Evolutionary conservation across 2,888 invertebrate species (phyloP), one percentile per base, ranked within the genome.

Genomic region (Leptinotarsa peninsularis): DNA sequence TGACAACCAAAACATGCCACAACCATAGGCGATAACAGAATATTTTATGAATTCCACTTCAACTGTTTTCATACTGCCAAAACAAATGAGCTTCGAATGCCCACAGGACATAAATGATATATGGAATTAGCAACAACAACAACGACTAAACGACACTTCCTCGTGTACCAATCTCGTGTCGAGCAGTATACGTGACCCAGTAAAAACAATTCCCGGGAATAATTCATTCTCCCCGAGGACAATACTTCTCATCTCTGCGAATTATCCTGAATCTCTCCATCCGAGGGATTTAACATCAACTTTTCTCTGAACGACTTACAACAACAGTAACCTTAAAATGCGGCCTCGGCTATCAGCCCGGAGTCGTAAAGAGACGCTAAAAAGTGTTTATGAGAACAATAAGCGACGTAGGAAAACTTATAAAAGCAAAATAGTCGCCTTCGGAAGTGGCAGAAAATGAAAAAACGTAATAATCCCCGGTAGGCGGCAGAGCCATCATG

Each of bases 341-440:
- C 74, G 78, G 52, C 74, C 74, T 33, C 74, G 67, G 73, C 74
- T 76, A 75, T 75, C 72, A 71, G 69, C 66, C 74, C 56, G 50
- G 21, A 52, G 71, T 73, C 80, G 78, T 80, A 79, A 80, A 79
- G 76, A 78, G 78, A 76, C 78, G 75, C 79, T 80, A 78, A 81
- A 80, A 81, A 79, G 79, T 79, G 80, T 79, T 82, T 82, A 82
- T 79, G 80, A 79, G 79, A 72, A 74, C 69, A 72, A 66, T 77
- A 74, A 72, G 56, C 60, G 78, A 78, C 81, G 80, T 80, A 81
- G 82, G 81, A 76, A 74, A 79, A 78, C 79, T 79, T 80, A 81
- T 82, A 80, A 82, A 82, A 80, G 43, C 76, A 80, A 82, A 82
- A 83, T 82, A 81, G 81, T 81, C 80, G 76, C 81, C 81, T 82